These are phyloP conservation scores for Acronicta psi DNA, from an alignment of 2,888 invertebrate species.

Conservation along the genomic window DNA sequence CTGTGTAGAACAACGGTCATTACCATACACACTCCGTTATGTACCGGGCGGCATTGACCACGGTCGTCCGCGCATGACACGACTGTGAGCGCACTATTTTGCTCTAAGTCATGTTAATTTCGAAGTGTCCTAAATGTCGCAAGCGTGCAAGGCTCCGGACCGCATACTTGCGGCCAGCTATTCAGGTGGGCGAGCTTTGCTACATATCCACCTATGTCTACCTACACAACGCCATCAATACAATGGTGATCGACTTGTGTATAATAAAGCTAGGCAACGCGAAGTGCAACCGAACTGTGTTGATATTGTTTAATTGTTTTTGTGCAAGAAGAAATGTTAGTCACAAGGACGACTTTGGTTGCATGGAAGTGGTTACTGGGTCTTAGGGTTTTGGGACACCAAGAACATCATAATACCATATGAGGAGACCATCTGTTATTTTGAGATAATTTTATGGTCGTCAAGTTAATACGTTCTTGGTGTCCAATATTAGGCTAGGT, in stretches of 20 bases:
- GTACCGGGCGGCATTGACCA: constrained; percentile 75
- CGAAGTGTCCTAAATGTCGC: constrained; percentile 72
- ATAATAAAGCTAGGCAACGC: constrained; percentile 38
- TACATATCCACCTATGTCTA: constrained; percentile 57
- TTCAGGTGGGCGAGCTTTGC: constrained; percentile 67
- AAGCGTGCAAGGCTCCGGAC: constrained; percentile 74
- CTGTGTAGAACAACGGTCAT: constrained; percentile 69
- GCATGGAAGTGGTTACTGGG: constrained; percentile 75
- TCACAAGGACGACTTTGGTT: constrained; percentile 83
- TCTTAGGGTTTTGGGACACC: constrained; percentile 59
- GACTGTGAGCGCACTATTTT: constrained; percentile 63
- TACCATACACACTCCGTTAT: constrained; percentile 74
- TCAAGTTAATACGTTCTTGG: constrained; percentile 39
- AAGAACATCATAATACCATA: constrained; percentile 39
- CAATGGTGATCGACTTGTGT: constrained; percentile 48
- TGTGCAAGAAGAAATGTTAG: constrained; percentile 85
- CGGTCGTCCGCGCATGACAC: constrained; percentile 66
- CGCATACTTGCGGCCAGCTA: constrained; percentile 70
- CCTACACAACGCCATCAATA: constrained; percentile 55
- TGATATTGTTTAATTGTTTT: constrained; percentile 52
- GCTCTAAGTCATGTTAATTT: constrained; percentile 77
- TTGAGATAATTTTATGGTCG: constrained; percentile 19
- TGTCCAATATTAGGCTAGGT: constrained; percentile 59
- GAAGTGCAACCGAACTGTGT: constrained; percentile 50
- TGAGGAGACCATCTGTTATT: constrained; percentile 35